A percentile compares a stretch with the other conserved stretches of the same genome.
phyloP scores from a whole-genome alignment of 2,113 vertebrate species.

The Ia io region DNA sequence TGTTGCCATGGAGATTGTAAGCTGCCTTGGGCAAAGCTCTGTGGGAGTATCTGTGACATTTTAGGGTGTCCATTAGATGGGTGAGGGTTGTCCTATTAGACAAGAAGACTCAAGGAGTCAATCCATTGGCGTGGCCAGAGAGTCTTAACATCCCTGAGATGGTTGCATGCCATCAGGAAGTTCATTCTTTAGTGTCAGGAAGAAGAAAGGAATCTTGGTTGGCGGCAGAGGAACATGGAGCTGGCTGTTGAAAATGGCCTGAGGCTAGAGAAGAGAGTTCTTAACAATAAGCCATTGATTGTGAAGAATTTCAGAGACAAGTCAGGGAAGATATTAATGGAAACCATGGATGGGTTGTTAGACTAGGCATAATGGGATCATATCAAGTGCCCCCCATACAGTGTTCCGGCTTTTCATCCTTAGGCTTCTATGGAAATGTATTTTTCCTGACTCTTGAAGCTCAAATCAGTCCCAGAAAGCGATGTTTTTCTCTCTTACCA shows the following conservation, averaged over 20 bases:
- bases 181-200: constrained; percentile 13
- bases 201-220: constrained; percentile 18
- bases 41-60: background rate
- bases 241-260: constrained; percentile 49
- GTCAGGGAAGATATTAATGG: constrained; percentile 51
- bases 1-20: background rate
- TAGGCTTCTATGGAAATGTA: background rate
- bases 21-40: background rate
- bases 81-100: background rate
- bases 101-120: background rate
- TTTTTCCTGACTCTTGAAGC: background rate
- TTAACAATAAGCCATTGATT: constrained; percentile 73
- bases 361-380: background rate
- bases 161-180: background rate
- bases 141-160: background rate
- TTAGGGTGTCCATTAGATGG: background rate
- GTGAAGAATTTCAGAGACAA: constrained; percentile 48
- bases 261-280: constrained; percentile 57
- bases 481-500: background rate
- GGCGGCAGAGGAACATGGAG: background rate
- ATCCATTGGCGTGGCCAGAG: background rate
- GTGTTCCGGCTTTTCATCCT: constrained; percentile 22
- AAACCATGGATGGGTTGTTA: background rate
- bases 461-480: background rate
- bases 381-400: background rate